Evolutionary conservation across 2,888 invertebrate species (phyloP).

Genomic region (Liodrosophila aerea): DNA sequence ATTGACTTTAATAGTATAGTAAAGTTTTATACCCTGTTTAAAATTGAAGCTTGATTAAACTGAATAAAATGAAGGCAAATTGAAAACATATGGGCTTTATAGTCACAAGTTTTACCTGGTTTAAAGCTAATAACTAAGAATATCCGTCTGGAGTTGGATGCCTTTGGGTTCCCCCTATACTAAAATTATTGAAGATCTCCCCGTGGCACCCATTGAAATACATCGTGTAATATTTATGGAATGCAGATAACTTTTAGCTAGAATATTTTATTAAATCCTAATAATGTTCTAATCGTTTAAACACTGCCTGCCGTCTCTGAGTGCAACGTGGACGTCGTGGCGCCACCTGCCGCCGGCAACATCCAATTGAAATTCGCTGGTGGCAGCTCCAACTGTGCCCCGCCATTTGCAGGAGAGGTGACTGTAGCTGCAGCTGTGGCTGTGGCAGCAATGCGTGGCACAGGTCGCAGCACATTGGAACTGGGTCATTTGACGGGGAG

Average conservation of each 20-base stretch:
- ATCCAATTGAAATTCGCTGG: constrained; percentile 53
- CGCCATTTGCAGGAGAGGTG: constrained; percentile 14
- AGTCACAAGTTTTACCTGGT: too few relatives aligned
- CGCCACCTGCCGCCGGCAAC: constrained; percentile 21
- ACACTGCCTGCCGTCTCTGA: constrained; percentile 16
- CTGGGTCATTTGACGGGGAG: constrained; percentile 81
- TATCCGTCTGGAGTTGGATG: too few relatives aligned
- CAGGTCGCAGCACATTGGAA: constrained; percentile 79
- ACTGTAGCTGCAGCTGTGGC: constrained; percentile 33
- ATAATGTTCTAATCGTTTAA: constrained; percentile 40
- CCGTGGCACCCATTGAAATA: too few relatives aligned
- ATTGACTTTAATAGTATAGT: too few relatives aligned
- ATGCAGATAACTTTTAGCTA: constrained; percentile 45
- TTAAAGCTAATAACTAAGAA: too few relatives aligned
- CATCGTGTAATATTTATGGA: not conserved
- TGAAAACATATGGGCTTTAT: too few relatives aligned
- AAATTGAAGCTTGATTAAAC: too few relatives aligned
- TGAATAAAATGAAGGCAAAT: too few relatives aligned
- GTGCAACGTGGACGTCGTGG: constrained; percentile 12
- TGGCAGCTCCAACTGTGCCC: constrained; percentile 30
- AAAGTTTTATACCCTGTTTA: too few relatives aligned
- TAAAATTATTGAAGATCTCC: too few relatives aligned
- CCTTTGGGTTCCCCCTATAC: too few relatives aligned
- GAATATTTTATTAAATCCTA: constrained; percentile 39
- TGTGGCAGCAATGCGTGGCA: constrained; percentile 80